Evolutionary conservation across 2,888 invertebrate species (phyloP).

Genomic region (Pandemis cinnamomeana): DNA sequence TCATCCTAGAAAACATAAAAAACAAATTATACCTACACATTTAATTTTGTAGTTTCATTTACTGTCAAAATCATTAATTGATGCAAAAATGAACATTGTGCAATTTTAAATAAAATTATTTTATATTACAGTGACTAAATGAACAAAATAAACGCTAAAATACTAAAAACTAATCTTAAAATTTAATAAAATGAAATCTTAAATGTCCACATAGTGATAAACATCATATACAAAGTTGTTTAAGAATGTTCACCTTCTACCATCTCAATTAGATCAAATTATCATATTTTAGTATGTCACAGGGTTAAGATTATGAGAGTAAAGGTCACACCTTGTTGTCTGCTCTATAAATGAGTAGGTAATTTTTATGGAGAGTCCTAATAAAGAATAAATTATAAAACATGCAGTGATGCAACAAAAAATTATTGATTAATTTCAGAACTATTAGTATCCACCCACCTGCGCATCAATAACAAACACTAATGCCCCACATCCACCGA

Average conservation of each 20-base stretch:
- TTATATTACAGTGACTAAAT: neutral
- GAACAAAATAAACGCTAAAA: neutral
- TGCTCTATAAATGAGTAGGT: neutral
- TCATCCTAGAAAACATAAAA: constrained; percentile 89
- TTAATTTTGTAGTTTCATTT: too few relatives aligned
- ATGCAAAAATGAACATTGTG: neutral
- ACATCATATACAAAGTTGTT: neutral
- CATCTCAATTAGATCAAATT: neutral
- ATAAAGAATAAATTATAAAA: neutral
- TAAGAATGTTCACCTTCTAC: neutral
- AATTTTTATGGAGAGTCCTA: neutral
- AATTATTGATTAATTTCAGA: neutral
- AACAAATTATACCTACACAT: constrained; percentile 7
- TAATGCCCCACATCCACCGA: constrained; percentile 98
- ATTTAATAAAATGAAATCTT: neutral
- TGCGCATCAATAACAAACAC: constrained; percentile 99
- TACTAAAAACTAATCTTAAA: neutral
- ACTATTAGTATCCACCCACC: constrained; percentile 64
- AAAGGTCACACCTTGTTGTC: neutral
- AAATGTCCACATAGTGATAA: neutral
- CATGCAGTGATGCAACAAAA: neutral
- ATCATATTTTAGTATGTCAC: neutral
- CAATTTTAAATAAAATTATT: neutral
- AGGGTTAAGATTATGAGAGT: neutral
- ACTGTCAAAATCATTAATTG: neutral